These are phyloP conservation scores for Micromys minutus DNA, from an alignment of 2,113 vertebrate species.

Conservation along the genomic window DNA sequence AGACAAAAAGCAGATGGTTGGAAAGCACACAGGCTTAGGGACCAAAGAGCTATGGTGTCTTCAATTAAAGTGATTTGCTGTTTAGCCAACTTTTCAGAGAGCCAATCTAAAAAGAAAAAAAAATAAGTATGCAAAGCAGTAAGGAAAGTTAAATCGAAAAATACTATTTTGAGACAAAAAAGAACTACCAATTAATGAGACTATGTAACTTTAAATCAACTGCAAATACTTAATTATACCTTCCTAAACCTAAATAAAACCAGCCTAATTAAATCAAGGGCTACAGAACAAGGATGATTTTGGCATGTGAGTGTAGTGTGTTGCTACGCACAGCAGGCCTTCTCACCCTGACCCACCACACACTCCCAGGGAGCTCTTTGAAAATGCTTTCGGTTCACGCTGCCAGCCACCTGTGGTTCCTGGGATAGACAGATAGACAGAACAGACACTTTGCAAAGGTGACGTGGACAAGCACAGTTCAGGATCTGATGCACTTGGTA, in stretches of 20 bases:
- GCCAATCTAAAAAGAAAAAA: slow-evolving; percentile 35
- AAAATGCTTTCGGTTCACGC: neutral
- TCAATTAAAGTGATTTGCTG: neutral
- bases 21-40: neutral
- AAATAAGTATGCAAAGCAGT: neutral
- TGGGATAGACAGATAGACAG: no score
- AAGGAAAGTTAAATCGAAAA: slow-evolving; percentile 32
- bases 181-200: neutral
- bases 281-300: neutral
- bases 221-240: slow-evolving; percentile 30
- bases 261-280: slow-evolving; percentile 48
- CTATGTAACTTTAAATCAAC: slow-evolving; percentile 30
- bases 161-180: slow-evolving; percentile 28
- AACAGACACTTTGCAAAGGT: no score
- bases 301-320: neutral
- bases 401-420: neutral
- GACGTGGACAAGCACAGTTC: neutral
- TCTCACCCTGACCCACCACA: neutral
- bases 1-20: neutral
- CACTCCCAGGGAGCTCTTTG: neutral
- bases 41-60: neutral
- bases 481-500: neutral
- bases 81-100: slow-evolving; percentile 40
- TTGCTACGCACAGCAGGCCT: neutral
- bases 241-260: slow-evolving; percentile 67